These are phyloP conservation scores for Coleophora flavipennella DNA, from an alignment of 2,888 invertebrate species.

Conservation along the genomic window DNA sequence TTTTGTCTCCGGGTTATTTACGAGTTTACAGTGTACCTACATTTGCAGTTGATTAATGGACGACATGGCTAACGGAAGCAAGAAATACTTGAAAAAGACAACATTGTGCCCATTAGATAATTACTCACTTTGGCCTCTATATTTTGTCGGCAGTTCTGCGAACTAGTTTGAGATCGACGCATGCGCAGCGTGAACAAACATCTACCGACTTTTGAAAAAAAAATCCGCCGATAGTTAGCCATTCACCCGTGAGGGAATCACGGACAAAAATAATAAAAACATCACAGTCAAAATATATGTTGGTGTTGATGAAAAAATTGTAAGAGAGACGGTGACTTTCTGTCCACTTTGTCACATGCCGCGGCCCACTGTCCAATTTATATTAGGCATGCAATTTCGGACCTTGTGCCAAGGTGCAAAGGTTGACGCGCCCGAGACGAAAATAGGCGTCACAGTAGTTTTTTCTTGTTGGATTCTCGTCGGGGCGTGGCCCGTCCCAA, in stretches of 20 bases:
- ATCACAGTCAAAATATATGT: conserved; percentile 73
- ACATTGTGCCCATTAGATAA: conserved; percentile 61
- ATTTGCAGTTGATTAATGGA: conserved; percentile 56
- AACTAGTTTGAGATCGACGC: conserved; percentile 26
- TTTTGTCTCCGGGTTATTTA: conserved; percentile 18
- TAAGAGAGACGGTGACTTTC: conserved; percentile 58
- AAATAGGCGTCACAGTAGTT: conserved; percentile 13
- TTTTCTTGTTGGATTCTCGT: conserved; percentile 37
- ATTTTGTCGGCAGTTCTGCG: conserved; percentile 60
- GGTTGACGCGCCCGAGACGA: conserved; percentile 7
- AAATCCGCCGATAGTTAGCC: conserved; percentile 45
- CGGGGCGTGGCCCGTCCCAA: conserved; percentile 66
- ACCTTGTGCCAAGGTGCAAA: conserved; percentile 13
- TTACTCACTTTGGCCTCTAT: conserved; percentile 30
- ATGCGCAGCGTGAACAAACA: conserved; percentile 33
- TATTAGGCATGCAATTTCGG: conserved; percentile 9
- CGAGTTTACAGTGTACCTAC: conserved; percentile 12
- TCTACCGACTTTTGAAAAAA: conserved; percentile 48
- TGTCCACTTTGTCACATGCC: conserved; percentile 61
- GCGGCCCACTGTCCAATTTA: conserved; percentile 34
- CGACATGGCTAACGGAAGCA: conserved; percentile 56
- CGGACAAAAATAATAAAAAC: conserved; percentile 72
- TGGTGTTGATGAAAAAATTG: conserved; percentile 49
- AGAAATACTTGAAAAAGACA: conserved; percentile 57
- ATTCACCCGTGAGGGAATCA: conserved; percentile 51